Conservation (phyloP, 2,888 invertebrate species). For the Lasioglossum villosulum region DNA sequence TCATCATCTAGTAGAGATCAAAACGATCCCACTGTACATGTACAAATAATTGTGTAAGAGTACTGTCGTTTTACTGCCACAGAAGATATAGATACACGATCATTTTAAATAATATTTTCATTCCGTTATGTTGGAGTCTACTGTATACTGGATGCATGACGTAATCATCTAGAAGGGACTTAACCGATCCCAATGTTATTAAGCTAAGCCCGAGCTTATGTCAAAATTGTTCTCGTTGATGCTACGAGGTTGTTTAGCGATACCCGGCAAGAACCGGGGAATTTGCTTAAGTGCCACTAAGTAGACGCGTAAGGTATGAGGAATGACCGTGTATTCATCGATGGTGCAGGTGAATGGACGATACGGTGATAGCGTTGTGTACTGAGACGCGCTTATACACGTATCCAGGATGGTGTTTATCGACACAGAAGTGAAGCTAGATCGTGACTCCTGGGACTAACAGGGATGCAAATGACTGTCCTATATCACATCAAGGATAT, state of each 20-base stretch:
- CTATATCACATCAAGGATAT: conserved; percentile 57
- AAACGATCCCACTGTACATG: too few relatives aligned
- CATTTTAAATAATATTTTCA: too few relatives aligned
- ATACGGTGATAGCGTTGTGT: conserved; percentile 43
- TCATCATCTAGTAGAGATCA: too few relatives aligned
- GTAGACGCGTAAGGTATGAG: conserved; percentile 66
- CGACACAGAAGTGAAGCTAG: conserved; percentile 65
- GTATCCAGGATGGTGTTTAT: conserved; percentile 71
- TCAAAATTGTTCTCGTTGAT: conserved; percentile 59
- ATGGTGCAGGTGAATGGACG: conserved; percentile 52
- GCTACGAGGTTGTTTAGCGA: conserved; percentile 42
- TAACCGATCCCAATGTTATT: conserved; percentile 49
- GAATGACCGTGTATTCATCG: conserved; percentile 63
- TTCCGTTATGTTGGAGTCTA: too few relatives aligned
- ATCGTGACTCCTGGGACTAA: conserved; percentile 64
- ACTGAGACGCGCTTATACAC: conserved; percentile 54
- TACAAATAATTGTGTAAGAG: too few relatives aligned
- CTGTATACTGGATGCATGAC: neutral
- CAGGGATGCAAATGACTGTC: conserved; percentile 71
- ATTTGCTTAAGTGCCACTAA: conserved; percentile 68
- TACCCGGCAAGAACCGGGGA: conserved; percentile 46
- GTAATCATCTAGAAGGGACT: conserved; percentile 11
- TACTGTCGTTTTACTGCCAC: too few relatives aligned
- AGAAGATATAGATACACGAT: too few relatives aligned
- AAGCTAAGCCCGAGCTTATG: conserved; percentile 51